Percentiles rank a stretch among this genome's conserved stretches.
Conservation (phyloP, 2,888 invertebrate species). For the Acheta domesticus region DNA sequence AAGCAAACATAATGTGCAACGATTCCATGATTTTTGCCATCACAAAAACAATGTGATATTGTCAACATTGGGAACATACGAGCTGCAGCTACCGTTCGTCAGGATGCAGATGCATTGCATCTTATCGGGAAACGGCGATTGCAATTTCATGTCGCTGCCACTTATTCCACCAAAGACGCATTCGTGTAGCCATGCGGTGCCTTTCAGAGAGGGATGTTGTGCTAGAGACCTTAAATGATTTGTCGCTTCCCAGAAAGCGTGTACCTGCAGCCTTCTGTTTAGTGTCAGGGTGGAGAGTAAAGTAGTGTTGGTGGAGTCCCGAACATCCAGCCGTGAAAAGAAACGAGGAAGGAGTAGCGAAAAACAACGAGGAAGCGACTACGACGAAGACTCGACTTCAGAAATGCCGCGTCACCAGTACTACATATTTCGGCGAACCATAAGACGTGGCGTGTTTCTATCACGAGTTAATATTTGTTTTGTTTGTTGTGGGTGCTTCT, state of each 20-base stretch:
- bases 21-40: no score
- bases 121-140: no score
- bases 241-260: neutral
- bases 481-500: neutral
- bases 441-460: neutral
- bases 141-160: no score
- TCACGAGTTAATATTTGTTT: neutral
- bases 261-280: neutral
- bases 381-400: neutral
- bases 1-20: no score
- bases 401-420: neutral
- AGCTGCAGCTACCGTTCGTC: no score
- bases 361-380: neutral
- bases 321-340: neutral
- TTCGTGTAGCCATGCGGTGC: no score
- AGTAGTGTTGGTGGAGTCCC: neutral
- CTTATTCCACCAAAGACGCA: no score
- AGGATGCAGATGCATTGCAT: no score
- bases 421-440: neutral
- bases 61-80: no score
- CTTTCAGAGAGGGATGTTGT: no score
- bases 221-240: neutral
- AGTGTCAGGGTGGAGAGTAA: no score
- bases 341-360: neutral
- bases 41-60: no score